Evolutionary conservation across 2,888 invertebrate species (phyloP).

Genomic region (Sepioteuthis lessoniana): DNA sequence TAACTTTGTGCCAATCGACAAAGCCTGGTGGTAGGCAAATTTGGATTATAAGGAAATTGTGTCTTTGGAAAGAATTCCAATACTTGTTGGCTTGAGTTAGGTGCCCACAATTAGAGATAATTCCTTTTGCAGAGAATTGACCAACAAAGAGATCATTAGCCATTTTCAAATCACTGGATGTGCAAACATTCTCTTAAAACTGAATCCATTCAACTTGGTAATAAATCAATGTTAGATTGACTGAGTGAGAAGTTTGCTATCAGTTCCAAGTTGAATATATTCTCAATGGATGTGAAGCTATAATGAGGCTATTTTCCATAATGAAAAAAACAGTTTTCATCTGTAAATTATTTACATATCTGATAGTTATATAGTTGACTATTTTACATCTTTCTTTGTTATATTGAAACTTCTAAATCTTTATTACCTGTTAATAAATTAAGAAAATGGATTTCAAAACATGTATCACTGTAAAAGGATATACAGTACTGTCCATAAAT

Average conservation of each 20-base stretch:
- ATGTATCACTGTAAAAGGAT: too few species aligned
- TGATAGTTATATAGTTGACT: too few species aligned
- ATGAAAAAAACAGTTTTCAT: too few species aligned
- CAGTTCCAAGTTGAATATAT: not conserved
- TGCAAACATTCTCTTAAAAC: slow-evolving; percentile 11
- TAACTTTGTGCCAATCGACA: not conserved
- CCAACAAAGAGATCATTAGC: slow-evolving; percentile 11
- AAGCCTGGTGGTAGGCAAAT: not conserved
- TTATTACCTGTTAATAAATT: too few species aligned
- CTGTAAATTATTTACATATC: too few species aligned
- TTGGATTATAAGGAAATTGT: not conserved
- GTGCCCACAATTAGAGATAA: not conserved
- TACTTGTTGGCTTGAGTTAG: not conserved
- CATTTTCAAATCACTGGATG: not conserved
- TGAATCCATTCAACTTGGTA: not conserved
- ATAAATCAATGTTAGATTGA: not conserved
- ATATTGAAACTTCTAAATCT: too few species aligned
- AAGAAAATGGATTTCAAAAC: too few species aligned
- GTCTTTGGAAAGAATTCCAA: slow-evolving; percentile 2
- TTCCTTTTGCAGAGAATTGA: not conserved
- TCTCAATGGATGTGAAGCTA: too few species aligned
- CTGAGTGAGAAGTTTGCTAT: not conserved
- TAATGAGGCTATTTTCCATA: too few species aligned
- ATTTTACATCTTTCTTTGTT: too few species aligned
- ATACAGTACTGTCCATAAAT: too few species aligned